Percentiles rank a stretch among this genome's conserved stretches.
Evolutionary conservation across 2,113 vertebrate species (phyloP).

Genomic region (Callospermophilus lateralis): DNA sequence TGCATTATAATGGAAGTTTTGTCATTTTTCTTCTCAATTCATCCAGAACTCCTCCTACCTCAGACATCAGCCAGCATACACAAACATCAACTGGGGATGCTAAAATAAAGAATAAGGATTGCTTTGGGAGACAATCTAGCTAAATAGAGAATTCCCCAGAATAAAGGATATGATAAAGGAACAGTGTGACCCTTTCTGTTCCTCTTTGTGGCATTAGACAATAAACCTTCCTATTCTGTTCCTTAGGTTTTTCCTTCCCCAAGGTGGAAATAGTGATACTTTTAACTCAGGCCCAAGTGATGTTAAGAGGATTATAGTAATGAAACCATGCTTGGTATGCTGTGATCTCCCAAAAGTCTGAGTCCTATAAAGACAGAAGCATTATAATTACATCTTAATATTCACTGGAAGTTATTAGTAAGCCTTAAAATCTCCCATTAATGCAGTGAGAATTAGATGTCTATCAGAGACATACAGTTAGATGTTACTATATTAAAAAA

Average conservation of each 20-base stretch:
- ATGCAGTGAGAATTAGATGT: conserved; percentile 71
- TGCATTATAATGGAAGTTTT: conserved; percentile 78
- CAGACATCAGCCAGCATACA: conserved; percentile 45
- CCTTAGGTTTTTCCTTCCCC: neutral
- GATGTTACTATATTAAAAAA: neutral
- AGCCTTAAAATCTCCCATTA: conserved; percentile 68
- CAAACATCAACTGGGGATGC: conserved; percentile 34
- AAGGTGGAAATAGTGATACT: neutral
- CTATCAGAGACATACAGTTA: conserved; percentile 32
- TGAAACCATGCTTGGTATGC: conserved; percentile 2
- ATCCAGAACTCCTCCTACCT: conserved; percentile 75
- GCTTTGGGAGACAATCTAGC: conserved; percentile 35
- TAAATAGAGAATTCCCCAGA: conserved; percentile 29
- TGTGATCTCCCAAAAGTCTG: conserved; percentile 11
- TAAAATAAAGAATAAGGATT: conserved; percentile 11
- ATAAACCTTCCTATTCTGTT: neutral
- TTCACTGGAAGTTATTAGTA: conserved; percentile 56
- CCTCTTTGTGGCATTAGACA: conserved; percentile 17
- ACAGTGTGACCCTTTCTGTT: neutral
- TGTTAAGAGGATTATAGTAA: conserved; percentile 46
- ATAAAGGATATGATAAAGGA: conserved; percentile 58
- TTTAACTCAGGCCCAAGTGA: neutral
- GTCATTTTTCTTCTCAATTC: conserved; percentile 78
- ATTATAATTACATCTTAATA: conserved; percentile 63
- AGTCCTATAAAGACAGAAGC: conserved; percentile 19